Conservation (phyloP, 2,797 vertebrate species). For the Platalea minor region DNA sequence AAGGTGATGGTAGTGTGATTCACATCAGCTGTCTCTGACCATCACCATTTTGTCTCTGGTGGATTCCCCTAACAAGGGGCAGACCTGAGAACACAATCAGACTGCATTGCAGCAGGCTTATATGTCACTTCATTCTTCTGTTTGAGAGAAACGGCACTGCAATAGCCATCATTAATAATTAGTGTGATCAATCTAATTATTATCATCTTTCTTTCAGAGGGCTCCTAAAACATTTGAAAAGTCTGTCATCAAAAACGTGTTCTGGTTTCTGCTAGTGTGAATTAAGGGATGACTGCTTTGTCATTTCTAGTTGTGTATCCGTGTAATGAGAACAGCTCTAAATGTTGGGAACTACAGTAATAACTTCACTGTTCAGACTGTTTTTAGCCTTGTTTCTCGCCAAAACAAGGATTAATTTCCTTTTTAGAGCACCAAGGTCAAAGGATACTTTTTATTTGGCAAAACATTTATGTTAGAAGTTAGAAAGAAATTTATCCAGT, state of each 20-base stretch:
- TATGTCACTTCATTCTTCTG: background rate
- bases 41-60: background rate
- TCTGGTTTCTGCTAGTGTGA: background rate
- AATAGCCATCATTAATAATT: background rate
- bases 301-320: background rate
- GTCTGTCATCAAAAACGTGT: background rate
- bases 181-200: background rate
- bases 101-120: background rate
- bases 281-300: background rate
- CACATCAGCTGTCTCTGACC: background rate
- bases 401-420: background rate
- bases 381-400: background rate
- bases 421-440: background rate
- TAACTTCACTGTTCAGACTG: background rate
- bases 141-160: background rate
- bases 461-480: background rate
- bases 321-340: background rate
- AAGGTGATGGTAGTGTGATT: background rate
- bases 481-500: background rate
- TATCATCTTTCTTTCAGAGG: background rate
- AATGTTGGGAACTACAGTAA: background rate
- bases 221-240: background rate
- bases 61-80: background rate
- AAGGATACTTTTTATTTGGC: background rate
- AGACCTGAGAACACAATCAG: background rate